Evolutionary conservation across 2,888 invertebrate species (phyloP), one percentile per base, ranked within the genome.

Genomic region (Neocrepidodera transversa): DNA sequence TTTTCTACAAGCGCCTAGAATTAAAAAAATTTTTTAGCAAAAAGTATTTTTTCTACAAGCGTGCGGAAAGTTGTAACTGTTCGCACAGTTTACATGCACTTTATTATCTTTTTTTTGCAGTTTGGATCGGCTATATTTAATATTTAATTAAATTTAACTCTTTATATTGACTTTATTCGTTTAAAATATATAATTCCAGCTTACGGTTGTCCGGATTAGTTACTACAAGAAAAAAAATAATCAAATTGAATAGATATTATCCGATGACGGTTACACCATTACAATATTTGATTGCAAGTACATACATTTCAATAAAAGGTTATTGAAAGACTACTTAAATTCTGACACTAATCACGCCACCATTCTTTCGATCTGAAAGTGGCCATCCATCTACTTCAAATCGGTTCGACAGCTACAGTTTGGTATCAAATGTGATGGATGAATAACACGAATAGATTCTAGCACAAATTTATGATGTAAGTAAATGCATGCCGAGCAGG

Each of bases 271-370:
- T 50, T 53, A 52, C 35, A 28, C 38, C 38, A 57, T 57, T 63
- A 53, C 53, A 58, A 58, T 55, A 49, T 62, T 62, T 55, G 55
- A 62, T 62, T 62, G 55, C 60, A 53, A 35, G 62, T 52, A 66
- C 53, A 61, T 60, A 62, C 35, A 61, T 64, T 59, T 58, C 49
- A 62, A 66, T 62, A 49, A 65, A 65, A 67, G 60, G 47, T 56
- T 54, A 65, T 65, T 62, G 58, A 64, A 59, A 63, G 48, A 65
- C 64, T 64, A 64, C 67, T 68, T 67, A 62, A 68, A 64, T 64
- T 47, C 55, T 38, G 48, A 55, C 60, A 60, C 55, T 55, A 60
- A 60, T 60, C 43, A 43, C 20, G 43, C 26, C 30, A 45, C 43
- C 11, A 53, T 53, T 53, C 43, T 53, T 53, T 35, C 18, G 32